phyloP scores from a whole-genome alignment of 2,797 vertebrate species.

The Poeciliopsis gracilis region DNA sequence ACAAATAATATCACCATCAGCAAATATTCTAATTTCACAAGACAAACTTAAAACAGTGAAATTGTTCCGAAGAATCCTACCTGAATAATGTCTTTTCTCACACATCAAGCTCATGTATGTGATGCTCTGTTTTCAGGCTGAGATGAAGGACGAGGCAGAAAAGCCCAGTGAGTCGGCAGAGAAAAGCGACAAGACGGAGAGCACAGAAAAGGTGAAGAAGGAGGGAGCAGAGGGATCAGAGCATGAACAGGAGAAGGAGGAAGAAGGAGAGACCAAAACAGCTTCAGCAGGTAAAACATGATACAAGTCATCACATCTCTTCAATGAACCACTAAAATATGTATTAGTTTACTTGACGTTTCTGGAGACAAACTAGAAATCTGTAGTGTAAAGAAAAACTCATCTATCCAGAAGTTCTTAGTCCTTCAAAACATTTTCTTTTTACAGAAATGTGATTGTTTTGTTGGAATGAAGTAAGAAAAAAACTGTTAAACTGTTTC shows the following conservation, averaged over 20 bases:
- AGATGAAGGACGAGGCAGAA: constrained; percentile 82
- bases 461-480: not conserved
- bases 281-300: constrained; percentile 58
- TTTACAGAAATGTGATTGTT: not conserved
- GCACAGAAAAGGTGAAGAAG: constrained; percentile 80
- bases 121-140: constrained; percentile 63
- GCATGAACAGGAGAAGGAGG: constrained; percentile 68
- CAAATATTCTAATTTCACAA: not conserved
- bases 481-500: not conserved
- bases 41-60: not conserved
- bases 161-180: constrained; percentile 81
- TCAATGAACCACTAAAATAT: not conserved
- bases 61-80: not conserved
- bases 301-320: not conserved
- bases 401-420: not conserved
- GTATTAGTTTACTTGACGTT: not conserved
- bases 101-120: not conserved
- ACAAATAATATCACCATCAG: not conserved
- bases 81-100: not conserved
- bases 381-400: not conserved
- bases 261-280: constrained; percentile 69
- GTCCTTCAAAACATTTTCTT: not conserved
- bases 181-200: constrained; percentile 75
- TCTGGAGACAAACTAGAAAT: not conserved
- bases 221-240: constrained; percentile 71